Evolutionary conservation across 2,888 invertebrate species (phyloP).

Genomic region (Cheilosia scutellata): DNA sequence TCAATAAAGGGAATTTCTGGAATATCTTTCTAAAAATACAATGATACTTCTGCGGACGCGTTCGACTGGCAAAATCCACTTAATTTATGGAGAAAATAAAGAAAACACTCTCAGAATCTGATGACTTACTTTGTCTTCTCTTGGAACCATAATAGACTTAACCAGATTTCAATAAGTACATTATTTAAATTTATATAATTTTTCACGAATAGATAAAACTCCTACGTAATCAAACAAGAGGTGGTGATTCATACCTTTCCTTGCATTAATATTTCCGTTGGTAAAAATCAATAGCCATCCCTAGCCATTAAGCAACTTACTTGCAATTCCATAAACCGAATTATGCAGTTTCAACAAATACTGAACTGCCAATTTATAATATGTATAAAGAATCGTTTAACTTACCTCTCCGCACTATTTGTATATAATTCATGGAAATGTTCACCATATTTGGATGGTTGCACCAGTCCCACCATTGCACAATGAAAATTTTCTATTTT

Average conservation of each 20-base stretch:
- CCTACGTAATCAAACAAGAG: background rate
- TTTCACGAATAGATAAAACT: too few species aligned
- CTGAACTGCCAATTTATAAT: background rate
- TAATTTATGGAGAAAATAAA: too few species aligned
- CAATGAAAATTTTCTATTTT: conserved; percentile 40
- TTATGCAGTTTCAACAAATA: background rate
- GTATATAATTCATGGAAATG: conserved; percentile 84
- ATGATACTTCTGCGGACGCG: too few species aligned
- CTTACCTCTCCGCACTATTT: conserved; percentile 82
- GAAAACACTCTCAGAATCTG: too few species aligned
- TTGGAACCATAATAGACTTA: too few species aligned
- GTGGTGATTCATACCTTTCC: conserved; percentile 13
- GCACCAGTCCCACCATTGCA: conserved; percentile 82
- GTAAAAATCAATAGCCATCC: conserved; percentile 38
- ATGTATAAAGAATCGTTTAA: conserved; percentile 34
- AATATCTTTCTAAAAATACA: too few species aligned
- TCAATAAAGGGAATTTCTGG: too few species aligned
- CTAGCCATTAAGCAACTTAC: background rate
- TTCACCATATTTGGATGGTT: conserved; percentile 84
- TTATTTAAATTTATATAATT: too few species aligned
- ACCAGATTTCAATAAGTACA: too few species aligned
- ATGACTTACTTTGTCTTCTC: too few species aligned
- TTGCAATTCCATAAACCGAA: too few species aligned
- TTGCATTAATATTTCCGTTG: background rate
- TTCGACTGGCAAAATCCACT: too few species aligned